Evolutionary conservation across 2,888 invertebrate species (phyloP).

Genomic region (Pammene fasciana): DNA sequence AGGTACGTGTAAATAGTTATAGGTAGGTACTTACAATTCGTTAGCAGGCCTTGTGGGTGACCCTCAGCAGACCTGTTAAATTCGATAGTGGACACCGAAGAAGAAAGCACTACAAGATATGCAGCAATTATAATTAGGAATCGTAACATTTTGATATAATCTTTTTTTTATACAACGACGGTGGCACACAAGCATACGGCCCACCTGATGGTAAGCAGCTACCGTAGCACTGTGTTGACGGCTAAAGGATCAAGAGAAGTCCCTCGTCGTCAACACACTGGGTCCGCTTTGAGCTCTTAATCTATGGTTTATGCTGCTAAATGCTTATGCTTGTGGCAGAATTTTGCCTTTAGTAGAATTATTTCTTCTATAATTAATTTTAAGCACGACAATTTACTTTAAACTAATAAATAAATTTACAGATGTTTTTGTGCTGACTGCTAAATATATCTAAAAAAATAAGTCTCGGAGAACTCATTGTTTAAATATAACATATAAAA

Average conservation of each 20-base stretch:
- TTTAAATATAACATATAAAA: neutral
- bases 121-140: no score
- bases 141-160: neutral
- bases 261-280: no score
- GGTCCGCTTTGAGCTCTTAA: no score
- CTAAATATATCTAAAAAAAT: neutral
- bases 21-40: neutral
- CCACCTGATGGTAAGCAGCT: no score
- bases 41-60: neutral
- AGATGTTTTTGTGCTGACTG: neutral
- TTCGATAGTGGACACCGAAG: neutral
- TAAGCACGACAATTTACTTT: neutral
- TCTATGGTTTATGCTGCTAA: no score
- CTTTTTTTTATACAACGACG: no score
- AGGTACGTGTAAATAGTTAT: no score
- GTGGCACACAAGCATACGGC: no score
- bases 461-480: neutral
- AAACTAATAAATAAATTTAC: no score
- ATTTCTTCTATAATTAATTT: neutral
- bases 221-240: no score
- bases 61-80: neutral
- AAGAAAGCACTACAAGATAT: neutral
- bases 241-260: no score
- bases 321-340: no score
- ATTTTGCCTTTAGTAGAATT: neutral